Evolutionary conservation across 37 sponge, comb jelly and placozoan genomes (phyloP).

Genomic region (Hexactinellida sp.): DNA sequence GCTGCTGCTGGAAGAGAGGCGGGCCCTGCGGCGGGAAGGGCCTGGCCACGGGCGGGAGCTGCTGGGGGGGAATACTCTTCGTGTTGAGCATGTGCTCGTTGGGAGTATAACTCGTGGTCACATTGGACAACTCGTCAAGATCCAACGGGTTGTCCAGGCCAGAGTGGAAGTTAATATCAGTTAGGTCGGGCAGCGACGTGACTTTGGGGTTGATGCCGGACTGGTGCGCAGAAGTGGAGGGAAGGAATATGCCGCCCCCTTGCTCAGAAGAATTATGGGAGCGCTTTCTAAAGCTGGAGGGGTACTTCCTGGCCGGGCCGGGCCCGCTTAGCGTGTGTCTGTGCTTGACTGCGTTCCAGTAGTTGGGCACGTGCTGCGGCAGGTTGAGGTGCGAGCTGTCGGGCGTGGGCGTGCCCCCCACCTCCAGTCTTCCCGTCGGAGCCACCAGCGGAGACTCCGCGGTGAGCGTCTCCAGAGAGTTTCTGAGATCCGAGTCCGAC

Average conservation of each 20-base stretch:
- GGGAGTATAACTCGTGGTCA: not conserved
- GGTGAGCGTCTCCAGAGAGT: not conserved
- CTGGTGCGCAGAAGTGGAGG: not conserved
- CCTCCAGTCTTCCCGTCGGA: not conserved
- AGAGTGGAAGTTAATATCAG: not conserved
- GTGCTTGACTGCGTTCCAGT: not conserved
- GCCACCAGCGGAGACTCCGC: not conserved
- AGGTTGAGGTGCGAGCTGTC: not conserved
- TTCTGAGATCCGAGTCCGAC: not conserved
- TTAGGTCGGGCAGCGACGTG: not conserved
- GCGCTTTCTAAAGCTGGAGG: not conserved
- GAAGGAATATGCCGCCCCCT: not conserved
- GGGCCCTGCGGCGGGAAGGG: not conserved
- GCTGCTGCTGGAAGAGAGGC: not conserved
- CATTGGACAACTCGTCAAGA: not conserved
- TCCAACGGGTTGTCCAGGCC: not conserved
- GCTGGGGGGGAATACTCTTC: not conserved
- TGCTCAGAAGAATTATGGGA: not conserved
- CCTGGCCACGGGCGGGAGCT: not conserved
- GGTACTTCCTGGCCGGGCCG: not conserved
- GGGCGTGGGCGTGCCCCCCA: not conserved
- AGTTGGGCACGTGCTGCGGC: not conserved
- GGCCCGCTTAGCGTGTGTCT: not conserved
- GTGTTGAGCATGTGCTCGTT: not conserved
- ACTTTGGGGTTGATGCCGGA: not conserved